Evolutionary conservation across 2,113 vertebrate species (phyloP).

Genomic region (Tringa solitaria): DNA sequence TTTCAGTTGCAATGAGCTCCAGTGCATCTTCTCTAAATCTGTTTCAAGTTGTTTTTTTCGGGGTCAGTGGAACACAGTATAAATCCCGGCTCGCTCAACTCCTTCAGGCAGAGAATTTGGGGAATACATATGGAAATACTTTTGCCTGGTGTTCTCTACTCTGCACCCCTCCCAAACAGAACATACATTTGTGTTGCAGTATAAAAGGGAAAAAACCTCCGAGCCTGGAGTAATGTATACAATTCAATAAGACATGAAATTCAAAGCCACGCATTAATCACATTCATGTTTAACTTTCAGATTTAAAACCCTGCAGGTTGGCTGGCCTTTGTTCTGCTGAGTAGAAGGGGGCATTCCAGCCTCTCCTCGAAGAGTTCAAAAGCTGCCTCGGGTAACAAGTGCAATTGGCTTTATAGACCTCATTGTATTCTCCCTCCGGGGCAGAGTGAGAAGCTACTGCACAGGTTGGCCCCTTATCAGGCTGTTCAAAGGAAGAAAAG

Average conservation of each 20-base stretch:
- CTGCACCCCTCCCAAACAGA: conserved; percentile 45
- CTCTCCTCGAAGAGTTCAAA: conserved; percentile 34
- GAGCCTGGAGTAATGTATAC: conserved; percentile 57
- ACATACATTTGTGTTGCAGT: conserved; percentile 43
- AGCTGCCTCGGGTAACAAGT: conserved; percentile 62
- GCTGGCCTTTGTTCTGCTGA: conserved; percentile 57
- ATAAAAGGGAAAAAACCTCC: conserved; percentile 41
- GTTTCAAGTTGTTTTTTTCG: conserved; percentile 35
- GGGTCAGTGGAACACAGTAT: conserved; percentile 53
- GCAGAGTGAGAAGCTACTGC: neutral
- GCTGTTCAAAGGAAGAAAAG: conserved; percentile 26
- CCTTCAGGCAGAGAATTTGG: conserved; percentile 48
- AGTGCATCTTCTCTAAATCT: conserved; percentile 49
- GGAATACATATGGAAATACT: conserved; percentile 67
- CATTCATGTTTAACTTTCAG: conserved; percentile 52
- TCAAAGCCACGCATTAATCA: conserved; percentile 69
- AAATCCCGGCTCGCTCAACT: conserved; percentile 43
- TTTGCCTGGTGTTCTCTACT: conserved; percentile 43
- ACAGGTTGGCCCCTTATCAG: conserved; percentile 38
- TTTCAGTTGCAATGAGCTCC: conserved; percentile 32
- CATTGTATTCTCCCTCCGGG: conserved; percentile 3
- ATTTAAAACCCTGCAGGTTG: conserved; percentile 51
- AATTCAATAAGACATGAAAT: conserved; percentile 57
- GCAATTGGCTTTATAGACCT: conserved; percentile 34
- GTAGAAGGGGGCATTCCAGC: conserved; percentile 59